phyloP scores from a whole-genome alignment of 2,797 vertebrate species.

The Alauda arvensis region DNA sequence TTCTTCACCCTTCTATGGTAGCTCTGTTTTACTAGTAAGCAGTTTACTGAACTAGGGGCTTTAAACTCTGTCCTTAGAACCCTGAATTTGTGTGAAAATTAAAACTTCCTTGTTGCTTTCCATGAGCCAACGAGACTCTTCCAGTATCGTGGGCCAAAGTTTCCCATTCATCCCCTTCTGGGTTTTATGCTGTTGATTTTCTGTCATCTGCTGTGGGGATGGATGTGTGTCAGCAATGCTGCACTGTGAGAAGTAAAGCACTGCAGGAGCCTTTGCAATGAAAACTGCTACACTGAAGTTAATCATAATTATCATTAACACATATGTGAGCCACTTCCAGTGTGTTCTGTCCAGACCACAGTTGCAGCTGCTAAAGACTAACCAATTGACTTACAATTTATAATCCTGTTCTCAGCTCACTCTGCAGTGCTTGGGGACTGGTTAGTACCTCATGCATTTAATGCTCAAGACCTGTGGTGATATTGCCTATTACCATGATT shows the following conservation, averaged over 20 bases:
- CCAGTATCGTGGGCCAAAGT: not conserved
- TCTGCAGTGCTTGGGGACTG: not conserved
- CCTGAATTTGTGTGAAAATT: not conserved
- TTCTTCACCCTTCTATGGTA: slow-evolving; percentile 6
- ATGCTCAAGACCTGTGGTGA: not conserved
- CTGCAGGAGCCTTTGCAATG: not conserved
- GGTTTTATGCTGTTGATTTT: not conserved
- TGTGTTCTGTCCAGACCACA: not conserved
- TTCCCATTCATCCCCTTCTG: not conserved
- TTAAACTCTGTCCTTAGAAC: slow-evolving; percentile 1
- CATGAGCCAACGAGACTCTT: not conserved
- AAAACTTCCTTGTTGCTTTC: not conserved
- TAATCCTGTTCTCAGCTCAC: slow-evolving; percentile 10
- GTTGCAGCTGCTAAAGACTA: not conserved
- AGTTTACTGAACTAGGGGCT: not conserved
- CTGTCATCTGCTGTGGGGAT: not conserved
- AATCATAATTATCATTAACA: slow-evolving; percentile 21
- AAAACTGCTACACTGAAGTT: not conserved
- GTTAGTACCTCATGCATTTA: slow-evolving; percentile 21
- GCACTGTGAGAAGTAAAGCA: not conserved
- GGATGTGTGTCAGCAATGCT: not conserved
- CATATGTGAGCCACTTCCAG: not conserved
- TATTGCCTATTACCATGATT: slow-evolving; percentile 7
- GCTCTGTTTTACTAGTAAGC: not conserved
- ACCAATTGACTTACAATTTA: slow-evolving; percentile 8